Conservation (phyloP, 2,113 vertebrate genomes). For the Xiphophorus hellerii region DNA sequence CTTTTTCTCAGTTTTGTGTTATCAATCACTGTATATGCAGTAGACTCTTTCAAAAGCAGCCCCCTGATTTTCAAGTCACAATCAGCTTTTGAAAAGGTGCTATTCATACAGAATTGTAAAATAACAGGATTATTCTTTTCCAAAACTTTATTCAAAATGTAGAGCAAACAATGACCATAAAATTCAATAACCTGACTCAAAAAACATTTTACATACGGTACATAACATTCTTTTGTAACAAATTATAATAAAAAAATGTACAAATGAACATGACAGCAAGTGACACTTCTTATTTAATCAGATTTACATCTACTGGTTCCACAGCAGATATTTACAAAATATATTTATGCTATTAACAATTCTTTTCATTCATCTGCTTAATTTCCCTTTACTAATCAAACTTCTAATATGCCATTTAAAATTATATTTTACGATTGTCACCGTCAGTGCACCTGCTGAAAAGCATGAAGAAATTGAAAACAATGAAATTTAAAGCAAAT, state of each 20-base stretch:
- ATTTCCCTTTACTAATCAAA: background rate
- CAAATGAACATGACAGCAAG: constrained; percentile 15
- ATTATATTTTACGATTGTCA: background rate
- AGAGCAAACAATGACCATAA: constrained; percentile 5
- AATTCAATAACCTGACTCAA: constrained; percentile 4
- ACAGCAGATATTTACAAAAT: background rate
- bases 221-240: constrained; percentile 5
- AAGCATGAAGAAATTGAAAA: constrained; percentile 12
- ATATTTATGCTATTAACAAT: background rate
- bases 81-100: background rate
- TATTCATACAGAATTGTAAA: background rate
- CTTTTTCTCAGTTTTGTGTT: too few species aligned
- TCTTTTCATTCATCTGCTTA: background rate
- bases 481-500: constrained; percentile 23
- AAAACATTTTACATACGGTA: constrained; percentile 26
- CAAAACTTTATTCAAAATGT: constrained; percentile 6
- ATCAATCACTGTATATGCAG: too few species aligned
- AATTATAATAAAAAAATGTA: constrained; percentile 39
- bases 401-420: background rate
- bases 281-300: constrained; percentile 6
- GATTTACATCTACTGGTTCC: background rate
- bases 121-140: too few species aligned
- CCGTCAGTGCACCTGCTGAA: background rate
- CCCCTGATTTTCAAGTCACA: background rate
- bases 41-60: too few species aligned